Conservation (phyloP, 2,888 invertebrate species). For the Lamellibrachia satsuma region DNA sequence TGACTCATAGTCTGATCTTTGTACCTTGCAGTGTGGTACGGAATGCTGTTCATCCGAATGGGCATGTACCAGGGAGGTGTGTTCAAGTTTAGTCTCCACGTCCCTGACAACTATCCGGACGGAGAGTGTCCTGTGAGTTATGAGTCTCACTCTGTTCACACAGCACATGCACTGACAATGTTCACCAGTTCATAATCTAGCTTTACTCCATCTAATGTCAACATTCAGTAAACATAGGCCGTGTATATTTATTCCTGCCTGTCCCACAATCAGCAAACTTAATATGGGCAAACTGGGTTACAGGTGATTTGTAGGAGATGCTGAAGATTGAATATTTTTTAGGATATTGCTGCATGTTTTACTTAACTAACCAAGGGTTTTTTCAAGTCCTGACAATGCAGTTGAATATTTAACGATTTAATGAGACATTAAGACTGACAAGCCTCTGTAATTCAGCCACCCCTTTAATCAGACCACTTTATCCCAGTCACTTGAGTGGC, state of each 20-base stretch:
- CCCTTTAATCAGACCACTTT: too few relatives aligned
- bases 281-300: too few relatives aligned
- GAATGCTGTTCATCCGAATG: constrained; percentile 86
- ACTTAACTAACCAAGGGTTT: too few relatives aligned
- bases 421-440: too few relatives aligned
- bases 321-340: too few relatives aligned
- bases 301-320: too few relatives aligned
- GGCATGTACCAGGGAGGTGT: constrained; percentile 90
- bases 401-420: too few relatives aligned
- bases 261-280: too few relatives aligned
- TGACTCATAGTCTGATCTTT: constrained; percentile 29
- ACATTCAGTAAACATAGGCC: constrained; percentile 23
- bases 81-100: constrained; percentile 85
- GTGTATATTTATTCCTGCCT: background rate
- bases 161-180: background rate
- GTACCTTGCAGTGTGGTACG: constrained; percentile 83
- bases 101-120: constrained; percentile 90
- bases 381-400: too few relatives aligned
- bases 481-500: too few relatives aligned
- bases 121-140: constrained; percentile 81
- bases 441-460: too few relatives aligned
- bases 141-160: constrained; percentile 5
- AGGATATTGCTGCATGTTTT: too few relatives aligned
- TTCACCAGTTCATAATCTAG: constrained; percentile 18
- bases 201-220: constrained; percentile 23